Conservation (phyloP, 53 echinoderm and acorn worm genomes). For the Paelopatides confundens region DNA sequence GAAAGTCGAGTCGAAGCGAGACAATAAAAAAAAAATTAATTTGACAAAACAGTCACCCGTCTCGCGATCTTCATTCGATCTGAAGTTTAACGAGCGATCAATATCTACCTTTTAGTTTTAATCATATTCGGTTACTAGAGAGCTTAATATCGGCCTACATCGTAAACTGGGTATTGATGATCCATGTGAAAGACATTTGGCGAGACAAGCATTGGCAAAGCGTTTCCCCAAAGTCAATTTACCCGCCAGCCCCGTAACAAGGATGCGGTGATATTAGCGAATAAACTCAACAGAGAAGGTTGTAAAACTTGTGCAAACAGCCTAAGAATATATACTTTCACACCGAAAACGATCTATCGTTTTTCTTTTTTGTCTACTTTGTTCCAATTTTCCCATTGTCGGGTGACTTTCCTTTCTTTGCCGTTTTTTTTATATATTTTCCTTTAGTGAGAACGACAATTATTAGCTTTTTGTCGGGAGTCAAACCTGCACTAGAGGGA, state of each 20-base stretch:
- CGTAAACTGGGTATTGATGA: slow-evolving; percentile 20
- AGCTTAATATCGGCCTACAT: slow-evolving; percentile 18
- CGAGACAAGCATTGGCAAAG: slow-evolving; percentile 26
- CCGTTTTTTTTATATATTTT: neutral
- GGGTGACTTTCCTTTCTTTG: neutral
- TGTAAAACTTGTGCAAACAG: slow-evolving; percentile 47
- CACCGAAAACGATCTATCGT: neutral
- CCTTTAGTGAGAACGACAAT: slow-evolving; percentile 10
- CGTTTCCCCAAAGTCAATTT: slow-evolving; percentile 44
- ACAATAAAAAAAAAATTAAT: slow-evolving; percentile 44
- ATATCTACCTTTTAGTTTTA: slow-evolving; percentile 30
- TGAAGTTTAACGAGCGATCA: slow-evolving; percentile 38
- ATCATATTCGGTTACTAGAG: slow-evolving; percentile 36
- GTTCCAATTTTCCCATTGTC: slow-evolving; percentile 39
- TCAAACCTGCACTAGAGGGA: slow-evolving; percentile 1
- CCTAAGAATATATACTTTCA: neutral
- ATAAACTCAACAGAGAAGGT: slow-evolving; percentile 10
- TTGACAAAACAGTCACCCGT: slow-evolving; percentile 48
- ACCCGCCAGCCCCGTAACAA: slow-evolving; percentile 34
- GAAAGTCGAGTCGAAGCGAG: slow-evolving; percentile 10
- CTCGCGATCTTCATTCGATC: slow-evolving; percentile 32
- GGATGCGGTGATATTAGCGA: neutral
- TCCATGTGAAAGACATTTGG: slow-evolving; percentile 27
- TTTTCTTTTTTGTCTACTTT: neutral
- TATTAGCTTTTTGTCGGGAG: slow-evolving; percentile 19